Base-by-base conservation (phyloP, 2,888 invertebrate species). In the Priapulus caudatus region DNA sequence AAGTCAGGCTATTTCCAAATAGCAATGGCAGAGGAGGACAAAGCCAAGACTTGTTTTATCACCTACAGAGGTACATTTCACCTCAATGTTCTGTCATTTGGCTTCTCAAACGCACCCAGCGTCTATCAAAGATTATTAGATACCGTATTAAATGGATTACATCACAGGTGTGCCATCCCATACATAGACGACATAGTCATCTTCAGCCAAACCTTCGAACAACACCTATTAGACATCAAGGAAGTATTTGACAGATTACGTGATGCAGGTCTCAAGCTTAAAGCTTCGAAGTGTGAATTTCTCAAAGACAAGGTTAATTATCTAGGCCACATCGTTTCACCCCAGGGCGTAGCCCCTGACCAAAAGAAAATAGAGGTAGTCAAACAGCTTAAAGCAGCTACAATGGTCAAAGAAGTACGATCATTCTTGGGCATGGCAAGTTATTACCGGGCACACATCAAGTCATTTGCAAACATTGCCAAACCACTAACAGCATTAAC, bases 381-480 rank as follows among this genome's bases (percentile, higher is more conserved):
- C 16, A 45, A 45, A 45, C 10, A n/a, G 10, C 5, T 45, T 18
- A 15, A 10, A 15, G 5, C 18, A n/a, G 15, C 45, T 10, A 45
- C n/a, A 15, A 18, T n/a, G 10, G 16, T n/a, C 10, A 45, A 45
- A 16, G 16, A 10, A 18, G 5, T 45, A 45, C 5, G 45, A 45
- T n/a, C n/a, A 10, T 45, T 45, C 16, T 18, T 45, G 10, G 45
- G 10, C 10, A n/a, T 45, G 16, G 18, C 45, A 5, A 18, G 10
- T 10, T 45, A 45, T 45, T 45, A 45, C 18, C 15, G 45, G 5
- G 18, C 10, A 18, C 18, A n/a, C 16, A 16, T 45, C 16, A 18
- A 45, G 16, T n/a, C 10, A n/a, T 45, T n/a, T 45, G 45, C 45
- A n/a, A 10, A 5, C 16, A 45, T 45, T n/a, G 45, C 45, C 15